A percentile compares a stretch with the other conserved stretches of the same genome.
Conservation (phyloP, 2,797 vertebrate genomes). For the Fistularia commersonii region DNA sequence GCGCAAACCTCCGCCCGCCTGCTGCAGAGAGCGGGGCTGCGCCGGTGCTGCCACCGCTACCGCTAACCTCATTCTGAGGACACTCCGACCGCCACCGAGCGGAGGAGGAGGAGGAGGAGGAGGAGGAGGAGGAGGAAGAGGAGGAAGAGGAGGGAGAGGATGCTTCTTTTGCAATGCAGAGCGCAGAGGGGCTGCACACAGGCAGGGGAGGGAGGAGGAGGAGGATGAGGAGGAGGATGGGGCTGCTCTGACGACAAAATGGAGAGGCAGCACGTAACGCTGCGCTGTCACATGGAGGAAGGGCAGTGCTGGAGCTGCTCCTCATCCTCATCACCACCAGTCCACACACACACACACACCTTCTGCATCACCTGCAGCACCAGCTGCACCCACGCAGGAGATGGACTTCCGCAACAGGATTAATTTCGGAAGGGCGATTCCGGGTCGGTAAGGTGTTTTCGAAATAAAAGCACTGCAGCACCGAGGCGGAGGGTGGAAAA, state of each 20-base stretch:
- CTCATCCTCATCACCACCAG: no score
- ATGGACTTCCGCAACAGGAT: no score
- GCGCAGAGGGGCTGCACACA: constrained; percentile 60
- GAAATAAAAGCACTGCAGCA: no score
- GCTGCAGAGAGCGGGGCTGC: constrained; percentile 60
- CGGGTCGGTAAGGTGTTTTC: no score
- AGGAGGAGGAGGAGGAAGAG: constrained; percentile 20
- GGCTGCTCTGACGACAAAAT: constrained; percentile 65
- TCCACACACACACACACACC: no score
- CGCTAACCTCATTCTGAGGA: constrained; percentile 70
- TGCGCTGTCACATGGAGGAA: constrained; percentile 54
- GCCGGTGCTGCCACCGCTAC: constrained; percentile 49
- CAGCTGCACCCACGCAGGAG: no score
- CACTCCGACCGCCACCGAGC: constrained; percentile 44
- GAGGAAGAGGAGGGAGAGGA: constrained; percentile 55
- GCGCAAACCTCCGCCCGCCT: constrained; percentile 52
- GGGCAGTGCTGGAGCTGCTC: constrained; percentile 25
- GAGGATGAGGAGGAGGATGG: constrained; percentile 58
- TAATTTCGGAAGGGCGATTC: no score
- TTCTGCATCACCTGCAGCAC: no score
- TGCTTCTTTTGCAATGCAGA: constrained; percentile 72
- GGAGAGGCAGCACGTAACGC: constrained; percentile 56
- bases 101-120: constrained; percentile 7
- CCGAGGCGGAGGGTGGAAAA: no score
- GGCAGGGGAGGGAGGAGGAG: constrained; percentile 45